Conservation (phyloP, 2,888 invertebrate species). For the Entomobrya multifasciata region DNA sequence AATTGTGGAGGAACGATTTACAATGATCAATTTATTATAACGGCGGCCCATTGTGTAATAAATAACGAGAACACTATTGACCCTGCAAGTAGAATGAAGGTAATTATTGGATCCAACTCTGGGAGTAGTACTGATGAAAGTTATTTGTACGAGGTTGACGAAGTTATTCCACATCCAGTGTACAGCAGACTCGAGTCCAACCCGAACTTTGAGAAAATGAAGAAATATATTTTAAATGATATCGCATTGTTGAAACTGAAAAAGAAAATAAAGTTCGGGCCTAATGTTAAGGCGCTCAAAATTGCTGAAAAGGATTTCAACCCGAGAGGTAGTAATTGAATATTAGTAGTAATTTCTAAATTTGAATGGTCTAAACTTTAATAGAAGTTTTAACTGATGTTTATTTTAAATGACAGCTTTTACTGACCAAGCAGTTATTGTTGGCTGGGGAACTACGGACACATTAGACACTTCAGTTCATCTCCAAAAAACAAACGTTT, state of each 20-base stretch:
- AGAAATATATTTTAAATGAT: no score
- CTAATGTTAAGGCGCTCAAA: constrained; percentile 42
- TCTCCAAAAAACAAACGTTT: constrained; percentile 21
- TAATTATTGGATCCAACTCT: constrained; percentile 28
- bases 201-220: background rate
- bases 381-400: no score
- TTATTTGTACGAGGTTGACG: constrained; percentile 18
- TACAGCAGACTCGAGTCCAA: background rate
- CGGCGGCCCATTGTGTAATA: constrained; percentile 43
- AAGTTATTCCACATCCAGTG: background rate
- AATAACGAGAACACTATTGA: background rate
- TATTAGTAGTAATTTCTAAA: no score
- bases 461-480: background rate
- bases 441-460: constrained; percentile 58
- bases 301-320: constrained; percentile 48
- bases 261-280: constrained; percentile 11
- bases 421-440: constrained; percentile 15
- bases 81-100: background rate
- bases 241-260: constrained; percentile 50
- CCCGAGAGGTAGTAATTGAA: no score
- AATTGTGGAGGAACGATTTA: constrained; percentile 29
- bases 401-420: no score
- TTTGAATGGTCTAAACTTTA: no score
- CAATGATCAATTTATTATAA: background rate
- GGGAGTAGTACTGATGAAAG: background rate